Evolutionary conservation across 2,113 vertebrate genomes (phyloP).

Genomic region (Myotis davidii): DNA sequence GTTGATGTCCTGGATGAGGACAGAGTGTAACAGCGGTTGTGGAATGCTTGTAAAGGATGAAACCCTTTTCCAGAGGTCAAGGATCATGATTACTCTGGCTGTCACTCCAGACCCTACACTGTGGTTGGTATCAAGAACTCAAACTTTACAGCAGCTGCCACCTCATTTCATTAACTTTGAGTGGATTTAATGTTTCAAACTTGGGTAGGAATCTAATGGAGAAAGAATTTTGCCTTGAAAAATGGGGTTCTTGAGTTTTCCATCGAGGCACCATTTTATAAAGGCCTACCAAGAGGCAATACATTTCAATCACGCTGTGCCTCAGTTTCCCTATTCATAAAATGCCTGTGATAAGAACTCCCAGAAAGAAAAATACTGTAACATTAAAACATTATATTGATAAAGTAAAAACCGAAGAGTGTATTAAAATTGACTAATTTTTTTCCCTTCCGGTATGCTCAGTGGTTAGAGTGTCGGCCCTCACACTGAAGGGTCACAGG

Average conservation of each 20-base stretch:
- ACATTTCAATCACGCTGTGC: background rate
- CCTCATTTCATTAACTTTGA: conserved; percentile 21
- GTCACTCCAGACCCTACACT: no score
- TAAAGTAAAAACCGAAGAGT: background rate
- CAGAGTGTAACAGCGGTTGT: background rate
- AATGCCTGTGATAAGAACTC: background rate
- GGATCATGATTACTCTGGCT: background rate
- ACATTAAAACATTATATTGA: background rate
- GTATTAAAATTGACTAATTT: no score
- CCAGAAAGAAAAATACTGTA: conserved; percentile 41
- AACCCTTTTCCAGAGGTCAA: background rate
- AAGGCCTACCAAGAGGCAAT: background rate
- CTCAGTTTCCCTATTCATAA: conserved; percentile 21
- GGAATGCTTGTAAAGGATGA: background rate
- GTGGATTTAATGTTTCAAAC: conserved; percentile 48
- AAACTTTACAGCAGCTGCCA: background rate
- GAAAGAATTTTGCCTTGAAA: background rate
- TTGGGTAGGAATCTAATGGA: background rate
- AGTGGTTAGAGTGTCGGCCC: no score
- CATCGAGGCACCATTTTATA: background rate
- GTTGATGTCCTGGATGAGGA: conserved; percentile 13
- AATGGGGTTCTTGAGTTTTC: conserved; percentile 6
- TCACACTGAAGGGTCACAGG: no score
- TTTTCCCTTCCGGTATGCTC: no score
- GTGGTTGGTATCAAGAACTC: conserved; percentile 11